Evolutionary conservation across 2,113 vertebrate genomes (phyloP), one percentile per base, ranked within the genome.

Genomic region (Tychaedon coryphoeus): DNA sequence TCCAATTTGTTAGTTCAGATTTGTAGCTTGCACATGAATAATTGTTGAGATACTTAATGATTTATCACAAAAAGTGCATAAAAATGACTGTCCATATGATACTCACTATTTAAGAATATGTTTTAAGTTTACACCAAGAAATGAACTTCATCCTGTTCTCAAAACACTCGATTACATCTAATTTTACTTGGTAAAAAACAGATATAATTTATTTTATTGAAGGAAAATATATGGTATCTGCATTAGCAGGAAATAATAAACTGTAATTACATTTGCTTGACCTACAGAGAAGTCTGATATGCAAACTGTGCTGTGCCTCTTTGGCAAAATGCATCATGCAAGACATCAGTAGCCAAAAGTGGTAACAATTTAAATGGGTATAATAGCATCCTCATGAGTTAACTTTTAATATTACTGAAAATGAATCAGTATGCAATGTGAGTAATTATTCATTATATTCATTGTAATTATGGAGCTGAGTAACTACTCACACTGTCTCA

Each of bases 371-470:
- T 72, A 81, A 62, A 90, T 75, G 25, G 25, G 22, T 72, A 56
- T 19, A 91, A 93, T 54, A 92, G 62, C 61, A 66, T 43, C 38
- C 34, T 81, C 50, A 26, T 66, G 79, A 94, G 38, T 72, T 91
- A 78, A 84, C 72, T 79, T 92, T 97, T 92, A 93, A 53, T 61
- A 90, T 26, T 67, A 48, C 88, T 56, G 78, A 79, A 95, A 95
- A 93, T 82, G 58, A 92, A 96, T 89, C 67, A 79, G 62, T 83
- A 81, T 89, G 83, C 93, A 93, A 73, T 90, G 67, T 70, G 89
- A 72, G 70, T 95, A 95, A 96, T 93, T 88, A 91, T 76, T 91
- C n/a, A 91, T 86, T 94, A 93, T 88, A 91, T 83, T 91, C 22
- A 65, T 25, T 48, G 66, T 57, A 94, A 94, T 94, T 94, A 92